A percentile compares a stretch with the other conserved stretches of the same genome.
phyloP scores from a whole-genome alignment of 2,797 vertebrate genomes.

The Galaxias olidus region DNA sequence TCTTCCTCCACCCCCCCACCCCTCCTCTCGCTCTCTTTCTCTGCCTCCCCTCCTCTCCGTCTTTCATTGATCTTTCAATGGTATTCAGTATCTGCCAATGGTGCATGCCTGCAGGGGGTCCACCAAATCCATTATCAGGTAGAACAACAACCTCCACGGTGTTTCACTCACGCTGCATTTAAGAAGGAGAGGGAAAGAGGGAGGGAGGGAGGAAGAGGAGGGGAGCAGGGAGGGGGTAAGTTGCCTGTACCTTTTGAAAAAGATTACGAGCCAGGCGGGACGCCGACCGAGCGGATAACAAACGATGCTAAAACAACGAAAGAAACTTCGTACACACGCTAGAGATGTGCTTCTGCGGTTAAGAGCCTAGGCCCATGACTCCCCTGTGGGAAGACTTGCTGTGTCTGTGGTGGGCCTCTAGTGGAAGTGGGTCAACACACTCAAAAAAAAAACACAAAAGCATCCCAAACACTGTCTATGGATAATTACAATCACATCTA shows the following conservation, averaged over 20 bases:
- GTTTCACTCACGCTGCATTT: constrained; percentile 66
- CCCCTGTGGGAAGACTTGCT: background rate
- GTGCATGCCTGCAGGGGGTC: constrained; percentile 79
- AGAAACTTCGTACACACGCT: constrained; percentile 26
- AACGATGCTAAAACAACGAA: constrained; percentile 37
- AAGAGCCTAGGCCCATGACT: constrained; percentile 1
- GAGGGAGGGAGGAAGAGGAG: constrained; percentile 22
- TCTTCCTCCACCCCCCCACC: background rate
- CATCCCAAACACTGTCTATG: too few relatives aligned
- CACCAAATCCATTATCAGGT: constrained; percentile 84
- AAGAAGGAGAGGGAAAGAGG: constrained; percentile 20
- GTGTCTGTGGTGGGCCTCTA: too few relatives aligned
- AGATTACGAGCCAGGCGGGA: constrained; percentile 55
- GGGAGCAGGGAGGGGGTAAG: constrained; percentile 3
- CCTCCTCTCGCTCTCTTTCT: constrained; percentile 42
- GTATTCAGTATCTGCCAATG: constrained; percentile 83
- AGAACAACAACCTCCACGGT: constrained; percentile 79
- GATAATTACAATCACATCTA: too few relatives aligned
- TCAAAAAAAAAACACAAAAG: too few relatives aligned
- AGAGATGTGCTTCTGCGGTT: constrained; percentile 10
- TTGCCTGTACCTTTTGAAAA: constrained; percentile 48
- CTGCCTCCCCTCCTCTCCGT: constrained; percentile 54
- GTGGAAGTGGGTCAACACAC: too few relatives aligned
- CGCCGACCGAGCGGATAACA: constrained; percentile 33
- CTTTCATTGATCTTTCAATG: constrained; percentile 75